phyloP scores from a whole-genome alignment of 1,140 invertebrate genomes.

The Drosophila rufa region DNA sequence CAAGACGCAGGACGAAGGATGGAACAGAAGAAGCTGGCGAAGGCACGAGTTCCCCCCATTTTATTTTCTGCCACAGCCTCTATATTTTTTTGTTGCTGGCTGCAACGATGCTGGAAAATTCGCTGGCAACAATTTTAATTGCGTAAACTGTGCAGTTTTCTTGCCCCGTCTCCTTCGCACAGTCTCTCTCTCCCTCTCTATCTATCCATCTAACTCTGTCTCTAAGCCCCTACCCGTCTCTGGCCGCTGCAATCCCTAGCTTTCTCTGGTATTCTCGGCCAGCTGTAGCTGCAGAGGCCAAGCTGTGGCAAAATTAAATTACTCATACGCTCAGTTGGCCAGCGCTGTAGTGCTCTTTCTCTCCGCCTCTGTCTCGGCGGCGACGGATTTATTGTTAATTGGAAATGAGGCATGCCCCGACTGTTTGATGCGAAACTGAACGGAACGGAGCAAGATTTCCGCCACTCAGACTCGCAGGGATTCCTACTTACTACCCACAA shows the following conservation, averaged over 20 bases:
- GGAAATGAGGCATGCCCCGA: conserved; percentile 80
- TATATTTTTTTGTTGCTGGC: conserved; percentile 32
- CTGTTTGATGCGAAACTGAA: conserved; percentile 69
- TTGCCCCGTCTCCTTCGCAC: conserved; percentile 23
- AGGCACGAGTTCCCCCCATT: conserved; percentile 19
- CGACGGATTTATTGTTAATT: conserved; percentile 82
- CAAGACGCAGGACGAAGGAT: background rate
- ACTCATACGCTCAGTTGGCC: conserved; percentile 80
- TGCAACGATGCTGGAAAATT: conserved; percentile 63
- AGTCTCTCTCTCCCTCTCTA: conserved; percentile 4
- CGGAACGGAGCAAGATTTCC: conserved; percentile 71
- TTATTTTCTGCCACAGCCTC: conserved; percentile 26
- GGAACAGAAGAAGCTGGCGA: conserved; percentile 11
- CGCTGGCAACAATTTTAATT: conserved; percentile 82
- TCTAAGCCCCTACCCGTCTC: background rate
- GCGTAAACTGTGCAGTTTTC: conserved; percentile 75
- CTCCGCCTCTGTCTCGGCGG: conserved; percentile 20
- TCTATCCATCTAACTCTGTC: conserved; percentile 12
- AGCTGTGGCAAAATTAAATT: conserved; percentile 81
- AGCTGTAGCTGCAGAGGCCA: conserved; percentile 70
- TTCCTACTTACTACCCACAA: conserved; percentile 6
- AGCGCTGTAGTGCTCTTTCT: conserved; percentile 27
- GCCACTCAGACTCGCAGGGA: conserved; percentile 51
- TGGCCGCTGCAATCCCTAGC: conserved; percentile 21
- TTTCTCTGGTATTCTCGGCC: conserved; percentile 28